These are phyloP conservation scores for Buathra laborator DNA, from an alignment of 2,888 invertebrate species.

Conservation along the genomic window DNA sequence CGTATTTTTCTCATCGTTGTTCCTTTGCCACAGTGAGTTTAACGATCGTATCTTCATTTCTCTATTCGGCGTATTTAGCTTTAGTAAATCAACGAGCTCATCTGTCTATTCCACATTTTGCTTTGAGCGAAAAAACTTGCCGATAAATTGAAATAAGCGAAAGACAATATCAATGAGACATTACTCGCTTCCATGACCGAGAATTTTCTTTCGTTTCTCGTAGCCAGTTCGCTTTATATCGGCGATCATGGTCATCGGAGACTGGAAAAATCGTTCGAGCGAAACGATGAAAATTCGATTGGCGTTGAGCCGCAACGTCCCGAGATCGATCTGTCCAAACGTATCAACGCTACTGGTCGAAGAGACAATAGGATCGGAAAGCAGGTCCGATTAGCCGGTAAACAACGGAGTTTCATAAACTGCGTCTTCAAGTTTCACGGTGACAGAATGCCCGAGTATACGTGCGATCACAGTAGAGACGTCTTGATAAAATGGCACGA, in stretches of 20 bases:
- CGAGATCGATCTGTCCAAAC: background rate
- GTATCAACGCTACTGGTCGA: background rate
- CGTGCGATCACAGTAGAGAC: slow-evolving; percentile 30
- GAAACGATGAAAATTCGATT: slow-evolving; percentile 30
- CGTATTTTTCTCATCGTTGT: slow-evolving; percentile 32
- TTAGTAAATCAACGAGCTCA: no score
- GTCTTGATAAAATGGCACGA: slow-evolving; percentile 30
- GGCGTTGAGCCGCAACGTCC: background rate
- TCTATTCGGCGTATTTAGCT: background rate
- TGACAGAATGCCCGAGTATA: slow-evolving; percentile 6
- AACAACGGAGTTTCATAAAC: background rate
- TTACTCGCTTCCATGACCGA: background rate
- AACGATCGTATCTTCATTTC: background rate
- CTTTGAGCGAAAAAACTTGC: background rate
- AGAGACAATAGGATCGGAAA: background rate
- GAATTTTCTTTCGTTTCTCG: background rate
- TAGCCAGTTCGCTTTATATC: slow-evolving; percentile 38
- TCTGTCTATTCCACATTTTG: no score
- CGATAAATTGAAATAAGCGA: background rate
- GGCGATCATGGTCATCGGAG: slow-evolving; percentile 13
- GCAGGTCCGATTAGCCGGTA: background rate
- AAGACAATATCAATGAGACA: background rate
- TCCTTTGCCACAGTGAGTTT: slow-evolving; percentile 43
- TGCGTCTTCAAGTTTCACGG: slow-evolving; percentile 35
- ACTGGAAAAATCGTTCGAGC: slow-evolving; percentile 7